Evolutionary conservation across 1,140 invertebrate genomes (phyloP), one percentile per base, ranked within the genome.

Genomic region (Nephila pilipes): DNA sequence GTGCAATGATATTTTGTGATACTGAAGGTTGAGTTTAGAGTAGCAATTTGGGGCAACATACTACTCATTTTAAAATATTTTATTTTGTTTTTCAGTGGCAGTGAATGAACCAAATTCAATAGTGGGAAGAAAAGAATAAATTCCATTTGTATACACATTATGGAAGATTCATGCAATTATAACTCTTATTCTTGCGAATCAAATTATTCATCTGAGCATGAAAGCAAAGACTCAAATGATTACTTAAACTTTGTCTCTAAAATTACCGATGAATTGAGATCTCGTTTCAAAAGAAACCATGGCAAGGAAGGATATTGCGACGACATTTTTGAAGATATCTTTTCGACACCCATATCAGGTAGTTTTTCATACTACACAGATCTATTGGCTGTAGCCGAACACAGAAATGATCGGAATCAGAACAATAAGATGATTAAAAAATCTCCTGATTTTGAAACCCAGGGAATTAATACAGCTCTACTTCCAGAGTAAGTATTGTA

Each of bases 251-350:
- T 80, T 36, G 57, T 90, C 25, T 36, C 57, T 3, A 85, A 75
- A 55, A 92, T 92, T 18, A 55, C 90, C 0, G 36, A 85, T 6
- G 80, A 92, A 32, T n/a, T 92, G 38, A 54, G 54, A 36, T 4
- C 8, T 55, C 90, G 69, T 32, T 85, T 92, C 10, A 20, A 22
- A 18, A 63, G 83, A 69, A 92, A 92, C n/a, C 12, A 10, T 16
- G 60, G 38, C 3, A 92, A 85, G 14, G 90, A 92, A n/a, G 90
- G 75, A n/a, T 92, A 92, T 25, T 85, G 80, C 12, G 81, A 92
- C 0, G 18, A 92, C 38, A 92, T 92, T 6, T 92, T 85, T 54
- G 90, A 92, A 22, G 57, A 92, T 22, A 32, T 57, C 18, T 85
- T 54, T 36, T 20, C 29, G 1, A 55, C 36, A 46, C 81, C 90